Conservation (phyloP, 2,113 vertebrate species). For the Notechis scutatus region DNA sequence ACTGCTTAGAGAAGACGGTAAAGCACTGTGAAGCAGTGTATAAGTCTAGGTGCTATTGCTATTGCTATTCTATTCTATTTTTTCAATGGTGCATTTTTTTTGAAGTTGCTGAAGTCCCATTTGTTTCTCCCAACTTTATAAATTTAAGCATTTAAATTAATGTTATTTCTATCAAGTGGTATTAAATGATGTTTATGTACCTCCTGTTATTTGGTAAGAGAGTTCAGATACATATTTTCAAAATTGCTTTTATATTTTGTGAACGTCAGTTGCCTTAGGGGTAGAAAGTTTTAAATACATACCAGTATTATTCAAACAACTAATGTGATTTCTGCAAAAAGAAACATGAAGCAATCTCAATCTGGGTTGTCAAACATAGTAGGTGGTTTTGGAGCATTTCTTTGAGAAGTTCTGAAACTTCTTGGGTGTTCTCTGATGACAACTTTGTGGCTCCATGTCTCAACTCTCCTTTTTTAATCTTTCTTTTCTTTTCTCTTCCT, state of each 20-base stretch:
- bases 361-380: background rate
- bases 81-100: background rate
- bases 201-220: background rate
- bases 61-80: background rate
- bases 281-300: background rate
- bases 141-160: background rate
- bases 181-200: background rate
- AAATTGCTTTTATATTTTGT: background rate
- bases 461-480: background rate
- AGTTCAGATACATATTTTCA: background rate
- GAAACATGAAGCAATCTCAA: background rate
- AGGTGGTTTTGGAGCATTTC: background rate
- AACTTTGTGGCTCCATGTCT: background rate
- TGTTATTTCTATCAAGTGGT: background rate
- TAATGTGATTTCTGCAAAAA: background rate
- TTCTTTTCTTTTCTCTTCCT: background rate
- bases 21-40: background rate
- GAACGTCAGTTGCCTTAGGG: background rate
- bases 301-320: background rate
- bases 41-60: background rate
- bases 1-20: background rate
- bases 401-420: background rate
- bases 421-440: background rate
- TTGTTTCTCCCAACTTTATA: background rate
- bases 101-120: background rate